phyloP scores from a whole-genome alignment of 2,888 invertebrate genomes.

The Loripinus fragilis region DNA sequence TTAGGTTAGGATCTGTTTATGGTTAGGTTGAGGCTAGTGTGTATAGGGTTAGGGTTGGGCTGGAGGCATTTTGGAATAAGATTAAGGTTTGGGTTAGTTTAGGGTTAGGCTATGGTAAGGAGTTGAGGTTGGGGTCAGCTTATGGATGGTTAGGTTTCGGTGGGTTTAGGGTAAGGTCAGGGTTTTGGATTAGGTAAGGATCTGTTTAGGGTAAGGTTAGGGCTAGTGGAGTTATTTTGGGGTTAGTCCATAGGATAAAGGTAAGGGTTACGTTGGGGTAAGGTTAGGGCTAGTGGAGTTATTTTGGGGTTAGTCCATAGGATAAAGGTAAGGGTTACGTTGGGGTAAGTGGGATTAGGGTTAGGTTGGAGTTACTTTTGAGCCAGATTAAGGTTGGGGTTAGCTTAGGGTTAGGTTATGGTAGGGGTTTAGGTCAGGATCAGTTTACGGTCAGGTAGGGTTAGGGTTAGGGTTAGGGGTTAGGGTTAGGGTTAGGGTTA shows the following conservation, averaged over 20 bases:
- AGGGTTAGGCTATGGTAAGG: constrained; percentile 45
- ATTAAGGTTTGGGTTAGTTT: constrained; percentile 53
- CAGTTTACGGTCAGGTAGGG: constrained; percentile 50
- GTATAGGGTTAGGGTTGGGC: constrained; percentile 60
- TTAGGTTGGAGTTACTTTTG: constrained; percentile 58
- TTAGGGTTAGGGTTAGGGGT: too few relatives aligned
- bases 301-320: constrained; percentile 29
- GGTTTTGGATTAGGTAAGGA: constrained; percentile 48
- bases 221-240: constrained; percentile 52
- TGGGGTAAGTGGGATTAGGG: constrained; percentile 59
- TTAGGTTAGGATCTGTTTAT: constrained; percentile 49
- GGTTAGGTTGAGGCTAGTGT: constrained; percentile 52
- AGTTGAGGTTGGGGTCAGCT: constrained; percentile 43
- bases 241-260: constrained; percentile 50
- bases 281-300: constrained; percentile 25
- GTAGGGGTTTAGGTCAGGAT: constrained; percentile 62
- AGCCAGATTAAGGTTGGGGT: constrained; percentile 47
- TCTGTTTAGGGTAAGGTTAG: constrained; percentile 39
- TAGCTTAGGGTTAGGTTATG: constrained; percentile 42
- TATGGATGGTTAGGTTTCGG: constrained; percentile 35
- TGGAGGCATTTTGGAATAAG: constrained; percentile 53
- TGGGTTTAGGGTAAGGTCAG: constrained; percentile 49
- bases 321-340: constrained; percentile 37
- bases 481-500: constrained; percentile 57
- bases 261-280: constrained; percentile 27